Evolutionary conservation across 2,113 vertebrate species (phyloP).

Genomic region (Cottus gobio): DNA sequence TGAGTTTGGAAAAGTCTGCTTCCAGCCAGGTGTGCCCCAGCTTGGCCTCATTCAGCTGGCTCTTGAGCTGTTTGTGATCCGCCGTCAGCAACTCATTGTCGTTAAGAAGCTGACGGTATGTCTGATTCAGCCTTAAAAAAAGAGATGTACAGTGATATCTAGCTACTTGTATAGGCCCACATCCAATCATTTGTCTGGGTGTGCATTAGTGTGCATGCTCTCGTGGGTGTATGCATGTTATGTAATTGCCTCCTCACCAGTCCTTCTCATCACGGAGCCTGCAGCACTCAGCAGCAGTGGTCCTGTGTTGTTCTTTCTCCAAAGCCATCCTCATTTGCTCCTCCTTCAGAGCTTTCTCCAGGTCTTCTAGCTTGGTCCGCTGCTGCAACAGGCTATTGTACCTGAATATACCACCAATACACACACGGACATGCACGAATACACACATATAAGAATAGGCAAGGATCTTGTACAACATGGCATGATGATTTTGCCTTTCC

Average conservation of each 20-base stretch:
- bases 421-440: not conserved
- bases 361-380: slow-evolving; percentile 90
- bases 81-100: slow-evolving; percentile 91
- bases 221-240: not conserved
- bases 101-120: slow-evolving; percentile 90
- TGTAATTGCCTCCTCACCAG: slow-evolving; percentile 82
- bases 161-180: not conserved
- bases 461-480: not conserved
- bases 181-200: not conserved
- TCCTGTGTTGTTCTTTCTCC: slow-evolving; percentile 91
- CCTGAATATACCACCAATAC: slow-evolving; percentile 32
- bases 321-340: slow-evolving; percentile 94
- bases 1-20: slow-evolving; percentile 94
- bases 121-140: slow-evolving; percentile 87
- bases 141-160: not conserved
- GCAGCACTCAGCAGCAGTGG: slow-evolving; percentile 87
- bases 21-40: slow-evolving; percentile 95
- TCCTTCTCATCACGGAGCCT: slow-evolving; percentile 92
- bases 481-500: not conserved
- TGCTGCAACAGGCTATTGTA: slow-evolving; percentile 92
- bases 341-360: slow-evolving; percentile 90
- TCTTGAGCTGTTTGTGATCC: slow-evolving; percentile 96
- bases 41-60: slow-evolving; percentile 90
- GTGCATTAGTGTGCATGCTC: not conserved
- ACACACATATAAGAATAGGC: not conserved